phyloP scores from a whole-genome alignment of 2,113 vertebrate genomes.

The Oostethus manadensis region DNA sequence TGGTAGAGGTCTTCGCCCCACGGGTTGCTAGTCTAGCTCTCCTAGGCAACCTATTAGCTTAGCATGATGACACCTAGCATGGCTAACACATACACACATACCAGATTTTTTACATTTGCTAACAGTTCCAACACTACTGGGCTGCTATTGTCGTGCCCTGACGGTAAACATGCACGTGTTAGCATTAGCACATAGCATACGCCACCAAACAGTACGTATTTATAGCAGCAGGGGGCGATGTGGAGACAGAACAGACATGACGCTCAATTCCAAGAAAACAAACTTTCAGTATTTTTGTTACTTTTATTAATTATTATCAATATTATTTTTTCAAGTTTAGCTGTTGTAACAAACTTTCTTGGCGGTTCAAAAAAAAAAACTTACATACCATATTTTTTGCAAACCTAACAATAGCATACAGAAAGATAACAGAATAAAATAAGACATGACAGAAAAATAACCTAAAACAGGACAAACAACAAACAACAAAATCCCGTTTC shows the following conservation, averaged over 20 bases:
- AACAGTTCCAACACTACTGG: no score
- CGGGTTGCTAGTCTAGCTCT: neutral
- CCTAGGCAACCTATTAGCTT: neutral
- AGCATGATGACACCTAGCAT: neutral
- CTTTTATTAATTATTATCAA: conserved; percentile 72
- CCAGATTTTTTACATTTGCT: no score
- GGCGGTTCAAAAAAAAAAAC: conserved; percentile 51
- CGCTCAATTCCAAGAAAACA: neutral
- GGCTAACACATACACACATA: no score
- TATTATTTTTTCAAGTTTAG: conserved; percentile 72
- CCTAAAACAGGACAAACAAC: conserved; percentile 27
- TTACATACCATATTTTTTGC: conserved; percentile 49
- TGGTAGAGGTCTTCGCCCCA: neutral
- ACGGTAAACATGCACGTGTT: no score
- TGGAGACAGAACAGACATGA: no score
- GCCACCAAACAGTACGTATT: no score
- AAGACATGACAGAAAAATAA: conserved; percentile 59
- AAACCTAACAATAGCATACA: conserved; percentile 62
- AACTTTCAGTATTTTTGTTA: conserved; percentile 54
- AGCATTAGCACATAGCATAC: no score
- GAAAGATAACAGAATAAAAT: conserved; percentile 66
- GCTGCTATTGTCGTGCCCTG: no score
- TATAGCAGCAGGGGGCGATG: no score
- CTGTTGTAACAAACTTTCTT: conserved; percentile 73
- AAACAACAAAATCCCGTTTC: conserved; percentile 32